Base-by-base conservation (phyloP, 2,888 invertebrate genomes). In the Sphaerophoria taeniata region DNA sequence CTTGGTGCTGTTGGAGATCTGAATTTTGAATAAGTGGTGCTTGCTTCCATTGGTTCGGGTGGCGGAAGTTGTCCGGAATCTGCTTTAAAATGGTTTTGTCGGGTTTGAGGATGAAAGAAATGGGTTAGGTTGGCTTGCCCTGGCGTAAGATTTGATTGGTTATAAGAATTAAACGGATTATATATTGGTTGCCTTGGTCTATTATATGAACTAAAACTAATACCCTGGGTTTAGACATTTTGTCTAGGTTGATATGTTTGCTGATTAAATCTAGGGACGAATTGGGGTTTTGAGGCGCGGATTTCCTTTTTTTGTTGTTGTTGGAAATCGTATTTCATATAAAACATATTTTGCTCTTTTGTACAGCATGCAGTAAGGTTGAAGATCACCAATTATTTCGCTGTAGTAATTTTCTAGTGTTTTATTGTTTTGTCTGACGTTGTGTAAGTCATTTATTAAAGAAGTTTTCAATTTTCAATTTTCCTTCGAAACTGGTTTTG, bases 301-400 rank as follows among this genome's bases (percentile, higher is more conserved):
- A 6, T 6, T 36, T 4, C 6, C 2, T 33, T 55, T 55, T 55
- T 31, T n/a, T 33, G 12, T n/a, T 12, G 33, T n/a, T 36, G n/a
- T 55, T 58, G 14, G 58, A 43, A n/a, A n/a, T 51, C 51, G 16
- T 51, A 5, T 43, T 43, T 60, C 31, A 39, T 24, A 16, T 78
- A 78, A 14, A 16, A 78, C 6, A 70, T 79, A 14, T 84, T 84
- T 53, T 84, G 84, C 9, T 84, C 84, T 53, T 79, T 16, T 12
- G 74, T n/a, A n/a, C n/a, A n/a, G n/a, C 16, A 55, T 71, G 79
- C 9, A 43, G 70, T 9, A 82, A 16, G 0, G 33, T 33, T 14
- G 36, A 14, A 1, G 84, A 79, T 24, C 60, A 65, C 75, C 74
- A 4, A 80, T 67, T 0, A 83, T 58, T 31, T 76, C 14, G 7